A percentile compares a stretch with the other conserved stretches of the same genome.
Evolutionary conservation across 1,140 invertebrate genomes (phyloP).

Genomic region (Gonatopus flavifemur): DNA sequence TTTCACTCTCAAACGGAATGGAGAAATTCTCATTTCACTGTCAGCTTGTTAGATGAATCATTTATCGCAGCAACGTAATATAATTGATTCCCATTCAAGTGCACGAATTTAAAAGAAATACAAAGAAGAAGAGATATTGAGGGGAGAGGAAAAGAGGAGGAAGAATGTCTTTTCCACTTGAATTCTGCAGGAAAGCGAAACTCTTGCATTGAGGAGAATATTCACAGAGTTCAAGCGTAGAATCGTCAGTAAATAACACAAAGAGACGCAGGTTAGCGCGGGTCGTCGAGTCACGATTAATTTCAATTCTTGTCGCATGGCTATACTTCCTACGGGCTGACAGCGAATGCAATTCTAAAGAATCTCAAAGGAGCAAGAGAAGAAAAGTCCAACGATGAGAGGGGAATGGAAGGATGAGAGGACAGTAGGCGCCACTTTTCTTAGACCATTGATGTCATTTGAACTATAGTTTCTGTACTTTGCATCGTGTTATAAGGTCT

Average conservation of each 20-base stretch:
- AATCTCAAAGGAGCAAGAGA: slow-evolving; percentile 13
- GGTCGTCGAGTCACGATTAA: slow-evolving; percentile 21
- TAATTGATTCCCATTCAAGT: too few species aligned
- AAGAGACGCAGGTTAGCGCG: neutral
- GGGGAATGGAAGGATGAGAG: neutral
- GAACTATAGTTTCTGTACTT: too few species aligned
- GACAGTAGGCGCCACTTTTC: slow-evolving; percentile 22
- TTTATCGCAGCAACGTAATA: too few species aligned
- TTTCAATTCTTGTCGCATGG: slow-evolving; percentile 33
- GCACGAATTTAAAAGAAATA: too few species aligned
- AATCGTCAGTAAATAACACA: slow-evolving; percentile 9
- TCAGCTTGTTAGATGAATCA: too few species aligned
- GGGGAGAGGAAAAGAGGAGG: neutral
- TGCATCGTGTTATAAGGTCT: too few species aligned
- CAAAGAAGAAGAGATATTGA: too few species aligned
- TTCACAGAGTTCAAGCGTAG: slow-evolving; percentile 14
- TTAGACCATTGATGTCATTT: slow-evolving; percentile 21
- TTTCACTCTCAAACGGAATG: too few species aligned
- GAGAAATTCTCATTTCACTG: too few species aligned
- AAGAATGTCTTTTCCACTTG: too few species aligned
- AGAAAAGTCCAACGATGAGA: neutral
- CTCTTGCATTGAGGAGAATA: slow-evolving; percentile 8
- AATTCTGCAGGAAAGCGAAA: neutral
- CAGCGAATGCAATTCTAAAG: slow-evolving; percentile 16
- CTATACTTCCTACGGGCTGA: slow-evolving; percentile 27